These are phyloP conservation scores for Calycopis cecrops DNA, from an alignment of 1,140 invertebrate species.

Conservation along the genomic window DNA sequence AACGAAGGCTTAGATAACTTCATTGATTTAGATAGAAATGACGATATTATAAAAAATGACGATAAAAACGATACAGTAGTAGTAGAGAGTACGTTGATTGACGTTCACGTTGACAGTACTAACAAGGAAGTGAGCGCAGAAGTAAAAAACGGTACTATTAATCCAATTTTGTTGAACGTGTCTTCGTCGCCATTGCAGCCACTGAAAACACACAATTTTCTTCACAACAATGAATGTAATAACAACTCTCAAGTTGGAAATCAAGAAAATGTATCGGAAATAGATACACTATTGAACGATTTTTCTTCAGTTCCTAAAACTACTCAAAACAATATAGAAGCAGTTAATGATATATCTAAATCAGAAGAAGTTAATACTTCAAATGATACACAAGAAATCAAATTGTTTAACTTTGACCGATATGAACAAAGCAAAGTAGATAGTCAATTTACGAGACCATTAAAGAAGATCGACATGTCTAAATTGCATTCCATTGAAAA, in stretches of 20 bases:
- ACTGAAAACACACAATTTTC: slow-evolving; percentile 61
- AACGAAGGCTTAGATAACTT: slow-evolving; percentile 59
- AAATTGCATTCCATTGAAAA: slow-evolving; percentile 64
- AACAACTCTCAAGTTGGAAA: slow-evolving; percentile 52
- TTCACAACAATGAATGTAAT: slow-evolving; percentile 53
- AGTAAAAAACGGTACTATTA: slow-evolving; percentile 44
- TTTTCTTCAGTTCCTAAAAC: slow-evolving; percentile 41
- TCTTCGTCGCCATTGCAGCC: slow-evolving; percentile 63
- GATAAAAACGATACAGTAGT: slow-evolving; percentile 51
- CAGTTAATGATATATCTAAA: slow-evolving; percentile 30
- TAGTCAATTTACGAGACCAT: slow-evolving; percentile 46
- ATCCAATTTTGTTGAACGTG: slow-evolving; percentile 60
- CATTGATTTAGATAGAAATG: slow-evolving; percentile 52
- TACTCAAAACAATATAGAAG: slow-evolving; percentile 31
- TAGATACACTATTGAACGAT: slow-evolving; percentile 56
- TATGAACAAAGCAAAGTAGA: slow-evolving; percentile 66
- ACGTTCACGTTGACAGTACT: slow-evolving; percentile 63
- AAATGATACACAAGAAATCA: slow-evolving; percentile 57
- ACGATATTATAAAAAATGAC: slow-evolving; percentile 41
- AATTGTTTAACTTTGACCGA: slow-evolving; percentile 73
- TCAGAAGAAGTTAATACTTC: slow-evolving; percentile 35
- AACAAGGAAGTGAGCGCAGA: slow-evolving; percentile 45
- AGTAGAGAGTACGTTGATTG: slow-evolving; percentile 63
- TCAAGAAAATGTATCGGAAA: slow-evolving; percentile 47
- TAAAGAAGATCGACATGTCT: slow-evolving; percentile 66